Percentiles rank a stretch among this genome's conserved stretches.
phyloP scores from a whole-genome alignment of 2,888 invertebrate species.

The Linyphia triangularis region DNA sequence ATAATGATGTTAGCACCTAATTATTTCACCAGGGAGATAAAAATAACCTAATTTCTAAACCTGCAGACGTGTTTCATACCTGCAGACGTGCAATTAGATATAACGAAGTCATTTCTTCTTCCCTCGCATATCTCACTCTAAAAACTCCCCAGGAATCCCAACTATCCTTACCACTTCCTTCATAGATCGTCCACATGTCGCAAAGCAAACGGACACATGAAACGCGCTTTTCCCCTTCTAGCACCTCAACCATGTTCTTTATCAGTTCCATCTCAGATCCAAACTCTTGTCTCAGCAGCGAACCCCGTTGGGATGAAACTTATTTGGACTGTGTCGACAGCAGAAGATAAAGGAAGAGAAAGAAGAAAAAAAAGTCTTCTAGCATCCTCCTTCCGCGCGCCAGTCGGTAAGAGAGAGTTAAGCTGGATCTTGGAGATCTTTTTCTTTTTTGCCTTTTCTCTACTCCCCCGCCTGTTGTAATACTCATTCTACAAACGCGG shows the following conservation, averaged over 20 bases:
- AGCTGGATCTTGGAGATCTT: constrained; percentile 13
- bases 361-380: constrained; percentile 5
- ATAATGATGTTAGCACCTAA: too few relatives aligned
- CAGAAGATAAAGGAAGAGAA: constrained; percentile 5
- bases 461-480: not conserved
- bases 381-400: constrained; percentile 5
- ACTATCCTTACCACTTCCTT: not conserved
- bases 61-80: too few relatives aligned
- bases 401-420: constrained; percentile 36
- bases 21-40: too few relatives aligned
- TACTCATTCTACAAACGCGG: constrained; percentile 45
- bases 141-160: not conserved
- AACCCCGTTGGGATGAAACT: not conserved
- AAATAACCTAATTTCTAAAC: too few relatives aligned
- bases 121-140: not conserved
- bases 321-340: constrained; percentile 23
- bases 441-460: constrained; percentile 10
- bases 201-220: not conserved
- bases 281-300: constrained; percentile 34
- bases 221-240: not conserved
- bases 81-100: not conserved
- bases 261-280: not conserved
- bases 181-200: not conserved
- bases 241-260: too few relatives aligned
- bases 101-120: not conserved